Evolutionary conservation across 1,140 invertebrate genomes (phyloP).

Genomic region (Triops cancriformis): DNA sequence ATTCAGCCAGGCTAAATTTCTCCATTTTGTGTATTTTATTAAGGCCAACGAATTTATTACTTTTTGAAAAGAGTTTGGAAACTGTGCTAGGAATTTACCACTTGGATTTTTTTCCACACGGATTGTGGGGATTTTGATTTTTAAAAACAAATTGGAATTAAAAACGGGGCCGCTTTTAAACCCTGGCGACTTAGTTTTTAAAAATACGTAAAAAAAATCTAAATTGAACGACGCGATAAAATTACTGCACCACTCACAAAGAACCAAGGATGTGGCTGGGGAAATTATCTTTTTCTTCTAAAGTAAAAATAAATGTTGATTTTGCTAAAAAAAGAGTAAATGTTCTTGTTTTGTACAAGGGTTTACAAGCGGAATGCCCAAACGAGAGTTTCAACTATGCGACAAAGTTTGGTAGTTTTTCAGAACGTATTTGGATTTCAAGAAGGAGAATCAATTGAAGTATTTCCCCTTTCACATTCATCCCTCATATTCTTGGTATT

Average conservation of each 20-base stretch:
- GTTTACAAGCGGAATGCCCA: constrained; percentile 25
- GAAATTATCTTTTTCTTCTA: constrained; percentile 3
- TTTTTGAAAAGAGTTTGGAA: too few relatives aligned
- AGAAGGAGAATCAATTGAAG: not conserved
- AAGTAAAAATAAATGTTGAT: not conserved
- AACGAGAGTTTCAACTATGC: not conserved
- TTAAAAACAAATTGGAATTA: not conserved
- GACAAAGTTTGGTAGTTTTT: too few relatives aligned
- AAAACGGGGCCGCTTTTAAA: constrained; percentile 22
- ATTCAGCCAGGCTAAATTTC: too few relatives aligned
- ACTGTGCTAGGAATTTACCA: too few relatives aligned
- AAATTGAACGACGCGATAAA: not conserved
- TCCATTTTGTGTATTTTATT: too few relatives aligned
- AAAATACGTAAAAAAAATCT: not conserved
- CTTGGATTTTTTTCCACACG: too few relatives aligned
- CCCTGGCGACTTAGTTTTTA: not conserved
- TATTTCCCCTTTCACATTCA: constrained; percentile 3
- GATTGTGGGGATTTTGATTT: too few relatives aligned
- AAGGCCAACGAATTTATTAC: too few relatives aligned
- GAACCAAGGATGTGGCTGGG: constrained; percentile 23
- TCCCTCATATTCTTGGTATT: constrained; percentile 14
- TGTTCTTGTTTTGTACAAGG: not conserved
- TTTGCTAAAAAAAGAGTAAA: not conserved
- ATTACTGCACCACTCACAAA: not conserved
- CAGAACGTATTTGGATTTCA: not conserved